Evolutionary conservation across 2,113 vertebrate species (phyloP).

Genomic region (Vanacampus margaritifer): DNA sequence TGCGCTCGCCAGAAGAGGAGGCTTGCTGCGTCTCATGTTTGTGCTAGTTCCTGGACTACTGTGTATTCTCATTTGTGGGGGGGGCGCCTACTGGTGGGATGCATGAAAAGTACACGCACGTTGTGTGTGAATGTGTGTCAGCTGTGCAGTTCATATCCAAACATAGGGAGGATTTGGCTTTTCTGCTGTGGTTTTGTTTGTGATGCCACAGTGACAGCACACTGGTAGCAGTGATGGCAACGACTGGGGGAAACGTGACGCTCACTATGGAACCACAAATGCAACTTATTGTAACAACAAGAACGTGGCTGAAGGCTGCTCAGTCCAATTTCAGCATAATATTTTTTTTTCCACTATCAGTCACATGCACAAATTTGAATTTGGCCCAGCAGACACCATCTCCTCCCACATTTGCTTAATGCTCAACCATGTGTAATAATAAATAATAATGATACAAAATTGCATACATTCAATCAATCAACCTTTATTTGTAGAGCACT

Average conservation of each 20-base stretch:
- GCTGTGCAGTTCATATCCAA: not conserved
- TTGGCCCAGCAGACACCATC: no score
- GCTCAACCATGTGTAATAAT: not conserved
- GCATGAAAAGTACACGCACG: not conserved
- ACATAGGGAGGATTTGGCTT: not conserved
- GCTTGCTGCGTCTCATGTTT: conserved; percentile 49
- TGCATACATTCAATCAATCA: no score
- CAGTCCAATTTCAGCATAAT: not conserved
- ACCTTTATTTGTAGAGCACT: no score
- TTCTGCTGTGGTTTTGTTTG: not conserved
- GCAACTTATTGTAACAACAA: not conserved
- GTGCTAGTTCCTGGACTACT: conserved; percentile 42
- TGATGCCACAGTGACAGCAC: not conserved
- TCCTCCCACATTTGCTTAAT: not conserved
- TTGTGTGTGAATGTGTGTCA: conserved; percentile 9
- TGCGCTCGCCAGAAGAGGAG: conserved; percentile 36
- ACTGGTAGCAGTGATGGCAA: not conserved
- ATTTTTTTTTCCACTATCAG: not conserved
- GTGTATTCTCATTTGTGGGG: conserved; percentile 21
- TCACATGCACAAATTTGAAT: not conserved
- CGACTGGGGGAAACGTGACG: not conserved
- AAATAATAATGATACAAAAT: no score
- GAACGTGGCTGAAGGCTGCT: not conserved
- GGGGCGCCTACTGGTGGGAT: not conserved
- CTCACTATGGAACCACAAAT: not conserved